These are phyloP conservation scores for Acutogordius australiensis DNA, from an alignment of 2,888 invertebrate species.

Conservation along the genomic window DNA sequence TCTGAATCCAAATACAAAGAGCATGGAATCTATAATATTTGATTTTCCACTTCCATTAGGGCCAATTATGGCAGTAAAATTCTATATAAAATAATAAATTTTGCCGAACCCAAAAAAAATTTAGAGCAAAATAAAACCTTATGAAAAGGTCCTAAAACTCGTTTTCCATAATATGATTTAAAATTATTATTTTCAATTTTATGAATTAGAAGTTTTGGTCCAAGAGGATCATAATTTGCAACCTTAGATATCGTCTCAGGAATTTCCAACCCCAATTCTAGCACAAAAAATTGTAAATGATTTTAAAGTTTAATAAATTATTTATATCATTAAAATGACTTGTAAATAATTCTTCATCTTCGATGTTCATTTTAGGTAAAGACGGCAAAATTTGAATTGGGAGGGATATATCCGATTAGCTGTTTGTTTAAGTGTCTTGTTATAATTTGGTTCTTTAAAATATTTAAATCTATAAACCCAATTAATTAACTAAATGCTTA, in stretches of 20 bases:
- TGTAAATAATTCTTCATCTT: no score
- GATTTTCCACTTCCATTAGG: conserved; percentile 98
- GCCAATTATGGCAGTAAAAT: conserved; percentile 78
- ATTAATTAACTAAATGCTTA: no score
- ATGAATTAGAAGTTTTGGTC: conserved; percentile 57
- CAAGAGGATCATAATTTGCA: conserved; percentile 37
- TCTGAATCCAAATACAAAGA: conserved; percentile 91
- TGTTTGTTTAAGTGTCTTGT: no score
- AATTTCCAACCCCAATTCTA: conserved; percentile 21
- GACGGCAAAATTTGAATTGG: no score
- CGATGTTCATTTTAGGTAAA: no score
- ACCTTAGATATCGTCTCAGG: conserved; percentile 21
- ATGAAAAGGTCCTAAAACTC: conserved; percentile 65
- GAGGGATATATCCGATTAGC: no score
- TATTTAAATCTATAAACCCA: no score
- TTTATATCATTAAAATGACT: no score
- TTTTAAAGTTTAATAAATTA: no score
- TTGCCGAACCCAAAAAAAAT: neutral
- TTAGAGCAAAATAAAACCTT: conserved; percentile 33
- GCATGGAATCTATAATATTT: conserved; percentile 90
- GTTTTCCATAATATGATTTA: conserved; percentile 67
- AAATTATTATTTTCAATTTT: conserved; percentile 70
- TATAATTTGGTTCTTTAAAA: no score
- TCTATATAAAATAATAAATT: conserved; percentile 30
- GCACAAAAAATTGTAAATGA: no score